Percentiles rank a stretch among this genome's conserved stretches.
Conservation (phyloP, 2,888 invertebrate species). For the Marasmarcha lunaedactyla region DNA sequence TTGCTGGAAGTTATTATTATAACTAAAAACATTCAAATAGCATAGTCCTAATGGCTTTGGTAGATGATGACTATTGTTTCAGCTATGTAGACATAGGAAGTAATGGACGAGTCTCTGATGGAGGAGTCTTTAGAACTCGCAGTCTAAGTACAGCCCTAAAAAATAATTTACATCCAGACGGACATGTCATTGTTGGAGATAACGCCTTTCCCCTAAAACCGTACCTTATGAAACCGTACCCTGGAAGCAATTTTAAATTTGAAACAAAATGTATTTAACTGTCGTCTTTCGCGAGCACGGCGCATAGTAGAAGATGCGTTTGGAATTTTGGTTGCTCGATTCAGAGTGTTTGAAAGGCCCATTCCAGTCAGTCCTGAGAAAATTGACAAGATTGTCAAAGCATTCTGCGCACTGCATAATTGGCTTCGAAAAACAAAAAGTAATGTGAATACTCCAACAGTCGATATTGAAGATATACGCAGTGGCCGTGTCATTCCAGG, state of each 20-base stretch:
- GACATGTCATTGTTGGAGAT: conserved; percentile 7
- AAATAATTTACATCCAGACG: conserved; percentile 3
- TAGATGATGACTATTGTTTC: conserved; percentile 11
- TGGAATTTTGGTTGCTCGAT: conserved; percentile 11
- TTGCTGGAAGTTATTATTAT: conserved; percentile 14
- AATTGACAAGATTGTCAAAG: conserved; percentile 11
- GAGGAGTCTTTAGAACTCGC: conserved; percentile 4
- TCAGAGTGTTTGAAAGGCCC: conserved; percentile 12
- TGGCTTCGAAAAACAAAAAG: conserved; percentile 14
- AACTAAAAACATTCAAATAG: conserved; percentile 18
- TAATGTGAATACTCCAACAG: conserved; percentile 1
- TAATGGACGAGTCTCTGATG: conserved; percentile 7
- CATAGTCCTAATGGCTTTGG: conserved; percentile 17
- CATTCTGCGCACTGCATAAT: conserved; percentile 17
- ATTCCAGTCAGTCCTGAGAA: conserved; percentile 5
- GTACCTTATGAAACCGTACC: conserved; percentile 12
- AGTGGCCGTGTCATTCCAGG: conserved; percentile 7
- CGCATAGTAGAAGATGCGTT: conserved; percentile 12
- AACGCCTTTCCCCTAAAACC: conserved; percentile 8
- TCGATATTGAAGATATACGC: conserved; percentile 12
- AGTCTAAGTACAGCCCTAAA: neutral
- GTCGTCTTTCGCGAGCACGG: conserved; percentile 12
- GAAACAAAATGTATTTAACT: conserved; percentile 10
- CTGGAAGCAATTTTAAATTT: conserved; percentile 1
- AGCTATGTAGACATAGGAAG: conserved; percentile 11